Base-by-base conservation (phyloP, 2,888 invertebrate species). In the Phania funesta region DNA sequence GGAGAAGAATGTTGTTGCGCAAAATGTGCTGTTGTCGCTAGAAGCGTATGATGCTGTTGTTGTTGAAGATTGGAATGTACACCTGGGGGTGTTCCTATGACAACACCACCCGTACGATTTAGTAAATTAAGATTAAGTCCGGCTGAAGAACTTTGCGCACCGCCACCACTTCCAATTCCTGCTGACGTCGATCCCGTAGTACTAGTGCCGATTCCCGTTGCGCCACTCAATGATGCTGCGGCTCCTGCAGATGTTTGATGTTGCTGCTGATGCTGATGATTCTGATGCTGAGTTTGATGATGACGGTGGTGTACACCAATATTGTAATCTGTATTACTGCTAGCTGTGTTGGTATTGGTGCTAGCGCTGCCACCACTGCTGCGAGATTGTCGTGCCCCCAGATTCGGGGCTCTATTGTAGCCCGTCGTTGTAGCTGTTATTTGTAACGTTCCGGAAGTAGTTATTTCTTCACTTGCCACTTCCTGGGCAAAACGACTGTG, bases 311-410 rank as follows among this genome's bases (percentile, higher is more conserved):
- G 81, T 24, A 65, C 83, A 68, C 83, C 84, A 83, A 82, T 75
- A 78, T 78, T 81, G 79, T 84, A 84, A 83, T 83, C 83, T 79
- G 81, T 84, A 85, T 84, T 87, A 65, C 73, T 82, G 84, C 82
- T 86, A 85, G 83, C 85, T 84, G 86, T 86, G 84, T 83, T 84
- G 84, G 80, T 86, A 85, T 84, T 87, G 67, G 81, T 82, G 84
- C 82, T 86, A 85, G 80, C 85, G 84, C 86, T 86, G 84, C 86
- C 86, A 86, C 87, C 86, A 86, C 87, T 86, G 85, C 86, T 86
- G 84, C 87, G 86, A 75, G 87, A 86, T 85, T 87, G 87, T 84
- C 90, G 88, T 87, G 90, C 89, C 88, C 89, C 90, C 89, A 89
- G 89, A 86, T 89, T 88, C 86, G 89, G 87, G 87, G 88, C 87